These are phyloP conservation scores for Pangasius larnaudii DNA, from an alignment of 2,797 vertebrate species.

Conservation along the genomic window DNA sequence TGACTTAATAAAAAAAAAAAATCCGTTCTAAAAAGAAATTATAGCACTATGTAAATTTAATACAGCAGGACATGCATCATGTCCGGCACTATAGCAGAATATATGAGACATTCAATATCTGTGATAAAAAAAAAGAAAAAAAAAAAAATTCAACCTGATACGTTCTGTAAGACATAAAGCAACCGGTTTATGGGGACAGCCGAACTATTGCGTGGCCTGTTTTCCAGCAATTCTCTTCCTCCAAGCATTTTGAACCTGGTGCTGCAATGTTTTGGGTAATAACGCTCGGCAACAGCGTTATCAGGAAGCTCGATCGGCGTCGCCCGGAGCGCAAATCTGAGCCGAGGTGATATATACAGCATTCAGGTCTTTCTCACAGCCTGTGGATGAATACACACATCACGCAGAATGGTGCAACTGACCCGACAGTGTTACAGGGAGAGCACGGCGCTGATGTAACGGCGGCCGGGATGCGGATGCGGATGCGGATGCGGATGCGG, in stretches of 20 bases:
- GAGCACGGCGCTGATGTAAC: slow-evolving; percentile 32
- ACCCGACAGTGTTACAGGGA: slow-evolving; percentile 32
- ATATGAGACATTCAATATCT: not conserved
- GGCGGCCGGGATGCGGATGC: not conserved
- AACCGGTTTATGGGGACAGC: slow-evolving; percentile 7
- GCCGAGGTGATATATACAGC: slow-evolving; percentile 18
- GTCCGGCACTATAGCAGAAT: not conserved
- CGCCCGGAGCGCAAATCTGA: slow-evolving; percentile 32
- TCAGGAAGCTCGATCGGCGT: slow-evolving; percentile 37
- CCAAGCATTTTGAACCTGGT: slow-evolving; percentile 21
- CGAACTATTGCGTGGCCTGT: slow-evolving; percentile 6
- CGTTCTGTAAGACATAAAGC: slow-evolving; percentile 11
- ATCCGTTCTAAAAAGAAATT: not conserved
- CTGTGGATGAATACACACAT: slow-evolving; percentile 38
- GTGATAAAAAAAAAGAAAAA: no score
- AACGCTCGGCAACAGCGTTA: slow-evolving; percentile 23
- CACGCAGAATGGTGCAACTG: slow-evolving; percentile 41
- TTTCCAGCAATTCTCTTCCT: slow-evolving; percentile 23
- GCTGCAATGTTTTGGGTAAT: slow-evolving; percentile 43
- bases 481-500: not conserved
- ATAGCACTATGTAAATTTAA: not conserved
- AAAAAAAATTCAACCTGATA: not conserved
- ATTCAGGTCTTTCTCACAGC: not conserved
- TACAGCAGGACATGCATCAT: not conserved
- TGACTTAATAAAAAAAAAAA: no score